Base-by-base conservation (phyloP, 2,888 invertebrate species). In the Abrostola triplasia region DNA sequence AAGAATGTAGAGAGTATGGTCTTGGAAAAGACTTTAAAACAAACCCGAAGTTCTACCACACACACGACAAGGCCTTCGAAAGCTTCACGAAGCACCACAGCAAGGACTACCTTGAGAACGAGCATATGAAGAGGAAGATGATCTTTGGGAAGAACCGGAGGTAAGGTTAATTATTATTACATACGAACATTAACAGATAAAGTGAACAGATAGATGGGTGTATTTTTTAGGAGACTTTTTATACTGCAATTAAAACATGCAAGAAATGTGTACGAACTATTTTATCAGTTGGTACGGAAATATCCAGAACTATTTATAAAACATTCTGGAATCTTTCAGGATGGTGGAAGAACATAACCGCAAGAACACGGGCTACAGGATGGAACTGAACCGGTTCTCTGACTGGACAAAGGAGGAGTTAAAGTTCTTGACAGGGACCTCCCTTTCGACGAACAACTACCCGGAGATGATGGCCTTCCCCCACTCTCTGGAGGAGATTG, bases 61-160 rank as follows among this genome's bases (percentile, higher is more conserved):
- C 77, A 44, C 69, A 0, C 66, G 70, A 73, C 63, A 36, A 40
- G 5, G 69, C 73, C 5, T 64, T 63, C 69, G 80, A 62, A 47
- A 84, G 85, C 5, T 89, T 75, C 61, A 77, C 76, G 53, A 75
- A 68, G 2, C 83, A 86, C 47, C 86, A 89, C 59, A 77, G 72
- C 5, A 88, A 80, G 57, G 38, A 71, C 0, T 89, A 88, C 38
- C 64, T 64, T 7, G 73, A 72, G 0, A 47, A 73, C 0, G 89
- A 90, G 56, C 82, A 84, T 8, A 69, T 81, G 38, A 70, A 69
- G 57, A 82, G 90, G 56, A 85, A 83, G 64, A 48, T 13, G 0
- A 85, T 89, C 35, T 88, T 90, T 47, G 75, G 84, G 37, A 40
- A 83, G 1, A 90, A 86, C 56, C 87, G 85, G 86, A 83, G 76